Base-by-base conservation (phyloP, 2,797 vertebrate species). In the Rachycentron canadum region DNA sequence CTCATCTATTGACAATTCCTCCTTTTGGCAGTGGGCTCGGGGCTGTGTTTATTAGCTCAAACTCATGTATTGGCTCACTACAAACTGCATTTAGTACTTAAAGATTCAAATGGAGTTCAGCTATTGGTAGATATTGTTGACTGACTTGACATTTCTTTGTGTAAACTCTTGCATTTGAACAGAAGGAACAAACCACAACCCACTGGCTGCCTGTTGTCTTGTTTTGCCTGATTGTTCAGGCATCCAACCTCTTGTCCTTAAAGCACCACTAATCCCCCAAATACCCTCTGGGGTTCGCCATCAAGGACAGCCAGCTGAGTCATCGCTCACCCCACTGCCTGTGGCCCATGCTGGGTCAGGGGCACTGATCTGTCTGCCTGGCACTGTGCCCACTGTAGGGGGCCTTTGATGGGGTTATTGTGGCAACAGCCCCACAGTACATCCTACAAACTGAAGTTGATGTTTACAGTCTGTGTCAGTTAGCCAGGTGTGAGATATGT, bases 301-400 rank as follows among this genome's bases (percentile, higher is more conserved):
- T 78, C 69, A 74, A 84, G 87, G 79, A 62, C 74, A 69, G 77
- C 86, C 62, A 88, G 88, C 89, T 90, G 92, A 93, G 89, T 93
- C 89, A 87, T 88, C 57, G 59, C 63, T 82, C 81, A 73, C 63
- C 75, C 64, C 23, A 3, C 55, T 56, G 69, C 70, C 56, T 62
- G 59, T 26, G 50, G 67, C 56, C 45, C 78, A 61, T 21, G 67
- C 85, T 81, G 81, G 77, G 81, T 81, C 72, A 49, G 73, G 56
- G 77, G 64, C 60, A 26, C 82, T 89, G 88, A 91, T 93, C 89
- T 69, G 90, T 92, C 90, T 92, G 89, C 71, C 64, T 86, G 92
- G 88, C 80, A 2, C 72, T 61, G 69, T 47, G 87, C 86, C 82
- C 82, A 77, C 75, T 1, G 0, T 60, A 58, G 83, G 88, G 62